Evolutionary conservation across 37 sponge, comb jelly and placozoan genomes (phyloP), one percentile per base, ranked within the genome.

Genomic region (Ianthella basta): DNA sequence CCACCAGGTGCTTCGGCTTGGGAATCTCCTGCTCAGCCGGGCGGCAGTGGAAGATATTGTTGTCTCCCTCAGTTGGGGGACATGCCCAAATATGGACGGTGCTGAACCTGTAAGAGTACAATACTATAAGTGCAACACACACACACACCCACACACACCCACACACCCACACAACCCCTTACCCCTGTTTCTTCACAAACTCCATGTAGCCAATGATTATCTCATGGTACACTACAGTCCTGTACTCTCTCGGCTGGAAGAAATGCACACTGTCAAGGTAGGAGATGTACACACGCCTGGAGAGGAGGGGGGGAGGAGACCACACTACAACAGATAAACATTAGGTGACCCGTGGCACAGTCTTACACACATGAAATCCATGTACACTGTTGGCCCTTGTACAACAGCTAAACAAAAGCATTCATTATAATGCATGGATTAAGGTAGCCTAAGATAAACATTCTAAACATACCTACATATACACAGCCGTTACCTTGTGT

Each of bases 71-170:
- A 81, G 95, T 93, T 25, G 99, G 99, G 23, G 99, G 99, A 75
- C 99, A 99, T 2, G 99, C 99, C 99, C 99, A 99, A 29, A 99
- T 97, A 81, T 99, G 97, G 50, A 97, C 99, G 40, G 87, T 91
- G 73, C 64, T 24, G 68, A 84, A 95, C 30, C 95, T 95, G 53
- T 24, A 44, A 10, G 50, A 44, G 50, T 3, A 8, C 6, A 44
- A 10, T 10, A 44, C 50, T 10, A 44, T 3, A 44, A 10, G 50
- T 44, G 3, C 50, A 44, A 61, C 63, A 61, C 63, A 61, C 63
- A 61, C 25, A 61, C 63, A 61, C 63, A 61, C 63, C 3, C 63
- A 61, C 63, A 61, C 63, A 61, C 63, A 61, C 63, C 3, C 63
- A 61, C 63, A 61, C 4, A 61, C 63, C 3, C 63, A 61, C 50